Base-by-base conservation (phyloP, 1,140 invertebrate genomes). In the Acromyrmex heyeri region DNA sequence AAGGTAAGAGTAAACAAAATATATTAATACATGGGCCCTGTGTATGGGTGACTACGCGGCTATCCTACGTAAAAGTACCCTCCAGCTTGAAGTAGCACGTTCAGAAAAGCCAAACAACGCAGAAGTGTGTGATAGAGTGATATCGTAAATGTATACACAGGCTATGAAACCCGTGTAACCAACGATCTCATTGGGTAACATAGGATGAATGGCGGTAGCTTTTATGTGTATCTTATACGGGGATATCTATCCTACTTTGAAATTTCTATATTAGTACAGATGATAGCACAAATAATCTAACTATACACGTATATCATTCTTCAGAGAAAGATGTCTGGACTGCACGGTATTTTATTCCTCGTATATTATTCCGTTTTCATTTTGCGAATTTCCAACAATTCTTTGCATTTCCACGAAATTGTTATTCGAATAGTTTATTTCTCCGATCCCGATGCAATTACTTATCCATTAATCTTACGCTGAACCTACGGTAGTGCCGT, bases 131-230 rank as follows among this genome's bases (percentile, higher is more conserved):
- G 70, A 86, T 88, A 72, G 62, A 61, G 62, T 79, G 72, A 59
- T 82, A 82, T 88, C 87, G 38, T 88, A 88, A 89, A 89, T 65
- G 83, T 78, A 89, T 86, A 89, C 75, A 82, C 85, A 88, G 82
- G 50, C 77, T 86, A 86, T 77, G 83, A 78, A 90, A 65, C 61
- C 83, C 53, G 77, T 88, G 85, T 82, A 88, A 86, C 85, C 85
- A 76, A 86, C 85, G 72, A 90, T 88, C 87, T 88, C 83, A 89
- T 89, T 89, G 76, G 88, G 62, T 83, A 86, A 59, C 64, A 72
- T 38, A 86, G 53, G 24, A 89, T 88, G 62, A 77, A 70, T 75
- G 38, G 59, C 55, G 38, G 50, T 75, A 65, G 50, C 87, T 88
- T 88, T 86, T 87, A 76, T 75, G 44, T 38, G 72, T 70, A 82